These are phyloP conservation scores for Margaritifera margaritifera DNA, from an alignment of 2,888 invertebrate species.

Conservation along the genomic window DNA sequence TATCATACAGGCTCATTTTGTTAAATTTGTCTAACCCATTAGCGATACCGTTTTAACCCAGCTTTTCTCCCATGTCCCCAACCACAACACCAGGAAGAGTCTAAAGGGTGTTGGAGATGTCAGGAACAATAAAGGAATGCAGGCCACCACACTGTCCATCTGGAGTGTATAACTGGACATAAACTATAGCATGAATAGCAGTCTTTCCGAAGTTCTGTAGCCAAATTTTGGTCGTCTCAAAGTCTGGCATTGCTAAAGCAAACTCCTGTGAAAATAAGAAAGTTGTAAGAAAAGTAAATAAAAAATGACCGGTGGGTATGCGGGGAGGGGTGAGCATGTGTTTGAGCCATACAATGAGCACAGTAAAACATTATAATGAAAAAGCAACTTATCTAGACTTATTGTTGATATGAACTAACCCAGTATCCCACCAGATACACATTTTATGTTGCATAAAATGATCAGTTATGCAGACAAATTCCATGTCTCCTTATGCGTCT, in stretches of 20 bases:
- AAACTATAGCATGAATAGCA: constrained; percentile 90
- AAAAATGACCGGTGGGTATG: too few relatives aligned
- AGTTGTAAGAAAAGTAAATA: too few relatives aligned
- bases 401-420: too few relatives aligned
- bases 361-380: too few relatives aligned
- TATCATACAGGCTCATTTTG: not conserved
- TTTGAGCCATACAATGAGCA: too few relatives aligned
- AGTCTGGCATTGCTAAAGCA: constrained; percentile 83
- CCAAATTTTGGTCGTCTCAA: constrained; percentile 90
- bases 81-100: constrained; percentile 83
- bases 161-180: constrained; percentile 88
- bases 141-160: constrained; percentile 88
- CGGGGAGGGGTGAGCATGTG: too few relatives aligned
- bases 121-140: constrained; percentile 90
- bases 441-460: too few relatives aligned
- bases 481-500: too few relatives aligned
- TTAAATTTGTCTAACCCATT: constrained; percentile 83
- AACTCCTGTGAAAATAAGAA: too few relatives aligned
- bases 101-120: constrained; percentile 73
- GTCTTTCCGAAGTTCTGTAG: constrained; percentile 82
- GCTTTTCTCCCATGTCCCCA: constrained; percentile 94
- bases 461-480: too few relatives aligned
- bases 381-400: too few relatives aligned
- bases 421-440: too few relatives aligned
- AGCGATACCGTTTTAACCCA: constrained; percentile 92